Conservation (phyloP, 2,113 vertebrate genomes). For the Anhinga anhinga region DNA sequence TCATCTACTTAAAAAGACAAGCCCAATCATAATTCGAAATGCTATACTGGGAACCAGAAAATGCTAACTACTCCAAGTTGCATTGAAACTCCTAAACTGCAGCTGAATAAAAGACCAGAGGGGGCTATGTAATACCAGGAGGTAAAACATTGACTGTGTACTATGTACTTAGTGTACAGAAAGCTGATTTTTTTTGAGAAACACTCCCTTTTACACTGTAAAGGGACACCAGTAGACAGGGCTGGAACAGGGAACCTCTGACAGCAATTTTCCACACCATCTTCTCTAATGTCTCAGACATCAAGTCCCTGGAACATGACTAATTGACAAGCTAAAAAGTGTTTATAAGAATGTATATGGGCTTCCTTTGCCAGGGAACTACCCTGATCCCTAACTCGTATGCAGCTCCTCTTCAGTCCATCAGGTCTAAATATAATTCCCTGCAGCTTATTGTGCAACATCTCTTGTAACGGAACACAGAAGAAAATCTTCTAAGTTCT, state of each 20-base stretch:
- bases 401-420: background rate
- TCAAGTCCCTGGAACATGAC: background rate
- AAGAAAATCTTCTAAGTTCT: background rate
- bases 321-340: background rate
- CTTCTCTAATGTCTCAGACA: background rate
- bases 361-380: background rate
- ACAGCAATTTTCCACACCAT: background rate
- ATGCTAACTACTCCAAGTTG: background rate
- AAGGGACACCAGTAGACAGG: background rate
- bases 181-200: background rate
- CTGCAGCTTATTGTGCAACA: background rate
- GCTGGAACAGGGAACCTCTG: background rate
- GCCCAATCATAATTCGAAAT: conserved; percentile 26
- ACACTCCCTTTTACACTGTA: background rate
- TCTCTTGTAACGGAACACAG: background rate
- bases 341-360: background rate
- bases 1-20: conserved; percentile 30
- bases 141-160: conserved; percentile 10
- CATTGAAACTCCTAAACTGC: conserved; percentile 7
- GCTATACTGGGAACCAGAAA: conserved; percentile 7
- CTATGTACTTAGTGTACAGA: background rate
- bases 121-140: background rate
- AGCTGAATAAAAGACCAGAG: background rate
- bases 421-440: background rate
- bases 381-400: background rate